These are phyloP conservation scores for Talpa occidentalis DNA, from an alignment of 2,113 vertebrate species.

Conservation along the genomic window DNA sequence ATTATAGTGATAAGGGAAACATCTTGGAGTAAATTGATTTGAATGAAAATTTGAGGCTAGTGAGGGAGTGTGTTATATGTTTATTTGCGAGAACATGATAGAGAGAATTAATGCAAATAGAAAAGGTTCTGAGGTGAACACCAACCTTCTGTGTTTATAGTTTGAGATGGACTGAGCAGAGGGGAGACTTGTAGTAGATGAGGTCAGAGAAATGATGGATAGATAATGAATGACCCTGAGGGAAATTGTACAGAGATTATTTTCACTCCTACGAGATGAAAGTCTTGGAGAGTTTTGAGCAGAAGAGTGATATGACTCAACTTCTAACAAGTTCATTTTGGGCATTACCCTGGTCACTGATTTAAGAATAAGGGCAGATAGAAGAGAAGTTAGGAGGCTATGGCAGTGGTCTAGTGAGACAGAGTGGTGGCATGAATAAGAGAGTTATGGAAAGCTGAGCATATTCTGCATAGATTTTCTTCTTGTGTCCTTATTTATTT, in stretches of 20 bases:
- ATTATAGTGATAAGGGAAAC: background rate
- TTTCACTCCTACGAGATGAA: background rate
- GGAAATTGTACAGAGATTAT: background rate
- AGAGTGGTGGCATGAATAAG: background rate
- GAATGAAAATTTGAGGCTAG: slow-evolving; percentile 23
- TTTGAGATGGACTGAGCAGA: background rate
- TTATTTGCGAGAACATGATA: background rate
- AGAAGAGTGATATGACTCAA: background rate
- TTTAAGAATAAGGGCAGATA: background rate
- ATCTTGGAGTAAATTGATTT: slow-evolving; percentile 18
- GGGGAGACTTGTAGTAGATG: background rate
- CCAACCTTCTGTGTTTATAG: background rate
- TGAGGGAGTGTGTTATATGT: background rate
- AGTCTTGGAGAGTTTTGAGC: background rate
- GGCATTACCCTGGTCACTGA: background rate
- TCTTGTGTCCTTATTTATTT: no score
- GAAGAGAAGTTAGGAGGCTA: background rate
- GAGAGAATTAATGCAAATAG: background rate
- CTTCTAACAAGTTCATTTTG: background rate
- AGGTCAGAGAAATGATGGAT: background rate
- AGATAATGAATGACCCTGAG: background rate
- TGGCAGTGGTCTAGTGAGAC: background rate
- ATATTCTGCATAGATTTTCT: background rate
- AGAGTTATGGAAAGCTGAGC: background rate
- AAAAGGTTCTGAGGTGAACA: slow-evolving; percentile 1